Conservation (phyloP, 2,888 invertebrate genomes). For the Dynastes hyllus region DNA sequence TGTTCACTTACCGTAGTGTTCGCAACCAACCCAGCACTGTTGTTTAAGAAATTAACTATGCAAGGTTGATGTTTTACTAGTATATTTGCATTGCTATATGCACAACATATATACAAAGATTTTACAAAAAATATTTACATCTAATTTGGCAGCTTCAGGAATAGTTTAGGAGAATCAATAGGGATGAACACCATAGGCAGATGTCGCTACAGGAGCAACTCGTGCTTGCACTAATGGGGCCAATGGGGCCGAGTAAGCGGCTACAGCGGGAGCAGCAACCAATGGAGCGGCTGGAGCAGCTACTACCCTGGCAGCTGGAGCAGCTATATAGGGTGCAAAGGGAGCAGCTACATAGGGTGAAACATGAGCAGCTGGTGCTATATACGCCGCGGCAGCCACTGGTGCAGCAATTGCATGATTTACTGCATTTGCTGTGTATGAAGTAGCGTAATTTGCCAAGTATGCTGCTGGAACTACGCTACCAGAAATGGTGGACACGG, state of each 20-base stretch:
- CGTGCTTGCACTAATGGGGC: conserved; percentile 22
- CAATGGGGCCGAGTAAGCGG: conserved; percentile 57
- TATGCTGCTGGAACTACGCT: conserved; percentile 74
- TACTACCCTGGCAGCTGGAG: conserved; percentile 58
- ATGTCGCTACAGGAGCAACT: conserved; percentile 30
- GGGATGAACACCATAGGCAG: conserved; percentile 49
- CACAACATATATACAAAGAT: conserved; percentile 3
- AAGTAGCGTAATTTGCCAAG: conserved; percentile 83
- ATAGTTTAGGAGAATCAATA: conserved; percentile 35
- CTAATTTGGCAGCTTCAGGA: background rate
- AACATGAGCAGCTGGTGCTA: conserved; percentile 56
- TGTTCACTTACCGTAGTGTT: background rate
- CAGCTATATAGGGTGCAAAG: conserved; percentile 64
- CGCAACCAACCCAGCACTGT: background rate
- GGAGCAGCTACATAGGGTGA: conserved; percentile 39
- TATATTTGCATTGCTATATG: conserved; percentile 29
- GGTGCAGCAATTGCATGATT: conserved; percentile 85
- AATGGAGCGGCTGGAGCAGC: conserved; percentile 61
- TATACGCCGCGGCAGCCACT: conserved; percentile 60
- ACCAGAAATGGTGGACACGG: conserved; percentile 61
- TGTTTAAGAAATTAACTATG: conserved; percentile 7
- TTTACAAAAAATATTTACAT: conserved; percentile 20
- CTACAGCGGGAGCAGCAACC: conserved; percentile 61
- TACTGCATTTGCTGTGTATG: conserved; percentile 83
- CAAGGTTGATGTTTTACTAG: background rate